Percentiles rank a stretch among this genome's conserved stretches.
Conservation (phyloP, 2,888 invertebrate genomes). For the Idaea dimidiata region DNA sequence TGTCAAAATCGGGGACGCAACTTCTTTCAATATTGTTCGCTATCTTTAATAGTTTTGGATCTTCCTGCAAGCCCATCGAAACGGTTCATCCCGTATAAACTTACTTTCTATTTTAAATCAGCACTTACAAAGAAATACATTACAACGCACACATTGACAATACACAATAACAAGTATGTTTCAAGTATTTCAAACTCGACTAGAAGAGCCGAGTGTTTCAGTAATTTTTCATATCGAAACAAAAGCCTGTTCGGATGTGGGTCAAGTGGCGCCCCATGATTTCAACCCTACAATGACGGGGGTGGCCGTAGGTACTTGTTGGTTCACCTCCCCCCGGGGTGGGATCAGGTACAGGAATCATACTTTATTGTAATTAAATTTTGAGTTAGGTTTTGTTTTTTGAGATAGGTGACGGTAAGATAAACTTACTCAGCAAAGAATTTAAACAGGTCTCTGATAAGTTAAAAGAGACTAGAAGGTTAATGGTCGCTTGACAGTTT, state of each 20-base stretch:
- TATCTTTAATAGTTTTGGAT: too few species aligned
- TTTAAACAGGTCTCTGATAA: too few species aligned
- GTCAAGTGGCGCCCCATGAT: slow-evolving; percentile 59
- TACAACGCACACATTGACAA: not conserved
- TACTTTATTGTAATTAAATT: slow-evolving; percentile 58
- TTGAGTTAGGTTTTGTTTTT: slow-evolving; percentile 14
- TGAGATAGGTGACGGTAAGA: not conserved
- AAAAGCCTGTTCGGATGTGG: slow-evolving; percentile 62
- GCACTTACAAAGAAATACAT: not conserved
- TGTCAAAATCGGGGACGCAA: too few species aligned
- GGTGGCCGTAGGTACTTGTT: slow-evolving; percentile 7
- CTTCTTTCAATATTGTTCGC: too few species aligned
- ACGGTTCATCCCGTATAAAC: too few species aligned
- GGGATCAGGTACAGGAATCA: slow-evolving; percentile 32
- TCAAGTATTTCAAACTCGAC: not conserved
- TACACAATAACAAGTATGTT: not conserved
- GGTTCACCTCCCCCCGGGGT: not conserved
- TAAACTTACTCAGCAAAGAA: too few species aligned
- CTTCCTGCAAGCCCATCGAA: too few species aligned
- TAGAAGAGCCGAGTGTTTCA: slow-evolving; percentile 23
- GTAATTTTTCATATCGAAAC: slow-evolving; percentile 75
- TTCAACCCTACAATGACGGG: slow-evolving; percentile 44
- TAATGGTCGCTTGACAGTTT: too few species aligned
- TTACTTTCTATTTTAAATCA: not conserved
- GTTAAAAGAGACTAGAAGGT: too few species aligned